These are phyloP conservation scores for Mesorhabditis belari DNA, from an alignment of 2,888 invertebrate genomes.

Conservation along the genomic window DNA sequence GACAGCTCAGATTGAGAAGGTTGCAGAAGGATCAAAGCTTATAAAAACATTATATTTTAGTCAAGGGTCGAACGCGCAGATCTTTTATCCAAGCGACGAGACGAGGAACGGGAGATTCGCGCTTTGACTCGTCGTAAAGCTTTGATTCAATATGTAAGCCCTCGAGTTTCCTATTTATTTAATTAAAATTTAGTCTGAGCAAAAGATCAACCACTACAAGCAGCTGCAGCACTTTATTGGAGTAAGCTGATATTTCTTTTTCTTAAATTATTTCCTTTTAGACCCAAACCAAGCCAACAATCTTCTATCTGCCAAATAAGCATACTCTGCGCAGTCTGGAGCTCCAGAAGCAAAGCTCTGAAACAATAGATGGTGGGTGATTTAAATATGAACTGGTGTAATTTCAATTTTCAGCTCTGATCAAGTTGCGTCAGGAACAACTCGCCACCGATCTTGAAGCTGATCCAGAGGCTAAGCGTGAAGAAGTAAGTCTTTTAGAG, in stretches of 20 bases:
- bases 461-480: conserved; percentile 3
- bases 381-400: not conserved
- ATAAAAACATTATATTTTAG: conserved; percentile 13
- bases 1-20: conserved; percentile 75
- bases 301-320: conserved; percentile 79
- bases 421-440: conserved; percentile 26
- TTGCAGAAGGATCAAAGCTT: conserved; percentile 51
- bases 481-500: not conserved
- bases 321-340: conserved; percentile 68
- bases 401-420: conserved; percentile 29
- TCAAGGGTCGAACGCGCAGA: conserved; percentile 71
- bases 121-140: conserved; percentile 75
- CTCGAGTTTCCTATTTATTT: conserved; percentile 1
- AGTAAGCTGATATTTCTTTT: not conserved
- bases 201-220: conserved; percentile 75
- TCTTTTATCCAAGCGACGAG: conserved; percentile 75
- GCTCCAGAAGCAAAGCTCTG: conserved; percentile 64
- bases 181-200: conserved; percentile 61
- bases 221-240: conserved; percentile 71
- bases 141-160: conserved; percentile 40
- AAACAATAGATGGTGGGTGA: conserved; percentile 37
- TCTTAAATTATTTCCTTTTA: conserved; percentile 46
- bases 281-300: conserved; percentile 76
- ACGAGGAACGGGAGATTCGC: conserved; percentile 79
- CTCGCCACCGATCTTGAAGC: conserved; percentile 1